These are phyloP conservation scores for Sepioteuthis lessoniana DNA, from an alignment of 2,888 invertebrate species.

Conservation along the genomic window DNA sequence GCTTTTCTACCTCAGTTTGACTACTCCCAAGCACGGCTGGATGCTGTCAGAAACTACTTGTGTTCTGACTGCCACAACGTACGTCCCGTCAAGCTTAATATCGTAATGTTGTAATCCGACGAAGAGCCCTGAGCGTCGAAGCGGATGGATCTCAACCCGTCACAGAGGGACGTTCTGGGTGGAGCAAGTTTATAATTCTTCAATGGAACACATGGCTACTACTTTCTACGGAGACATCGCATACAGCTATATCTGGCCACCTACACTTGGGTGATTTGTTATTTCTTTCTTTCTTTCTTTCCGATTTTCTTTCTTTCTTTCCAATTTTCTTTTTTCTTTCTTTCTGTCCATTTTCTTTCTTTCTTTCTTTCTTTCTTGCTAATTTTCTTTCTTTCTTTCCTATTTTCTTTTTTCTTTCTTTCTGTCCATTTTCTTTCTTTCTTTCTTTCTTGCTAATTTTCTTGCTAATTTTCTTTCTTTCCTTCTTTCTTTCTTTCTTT, in stretches of 20 bases:
- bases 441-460: too few species aligned
- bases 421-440: too few species aligned
- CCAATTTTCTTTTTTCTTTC: too few species aligned
- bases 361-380: too few species aligned
- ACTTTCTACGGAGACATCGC: slow-evolving; percentile 14
- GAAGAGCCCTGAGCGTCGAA: slow-evolving; percentile 40
- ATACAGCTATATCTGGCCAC: background rate
- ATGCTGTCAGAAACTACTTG: slow-evolving; percentile 15
- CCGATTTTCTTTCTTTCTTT: too few species aligned
- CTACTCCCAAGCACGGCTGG: background rate
- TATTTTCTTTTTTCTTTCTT: too few species aligned
- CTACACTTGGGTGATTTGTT: too few species aligned
- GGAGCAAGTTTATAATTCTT: background rate
- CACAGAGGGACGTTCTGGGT: slow-evolving; percentile 34
- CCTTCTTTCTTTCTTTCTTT: too few species aligned
- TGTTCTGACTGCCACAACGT: background rate
- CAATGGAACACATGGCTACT: background rate
- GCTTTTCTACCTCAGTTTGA: background rate
- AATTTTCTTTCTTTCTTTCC: too few species aligned
- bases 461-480: too few species aligned
- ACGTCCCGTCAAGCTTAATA: slow-evolving; percentile 2
- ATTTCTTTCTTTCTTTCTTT: too few species aligned
- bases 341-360: too few species aligned
- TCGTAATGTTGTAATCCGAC: slow-evolving; percentile 6
- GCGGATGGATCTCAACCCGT: slow-evolving; percentile 4